A percentile compares a stretch with the other conserved stretches of the same genome.
phyloP scores from a whole-genome alignment of 2,888 invertebrate genomes.

The Agrilus cyanescens region DNA sequence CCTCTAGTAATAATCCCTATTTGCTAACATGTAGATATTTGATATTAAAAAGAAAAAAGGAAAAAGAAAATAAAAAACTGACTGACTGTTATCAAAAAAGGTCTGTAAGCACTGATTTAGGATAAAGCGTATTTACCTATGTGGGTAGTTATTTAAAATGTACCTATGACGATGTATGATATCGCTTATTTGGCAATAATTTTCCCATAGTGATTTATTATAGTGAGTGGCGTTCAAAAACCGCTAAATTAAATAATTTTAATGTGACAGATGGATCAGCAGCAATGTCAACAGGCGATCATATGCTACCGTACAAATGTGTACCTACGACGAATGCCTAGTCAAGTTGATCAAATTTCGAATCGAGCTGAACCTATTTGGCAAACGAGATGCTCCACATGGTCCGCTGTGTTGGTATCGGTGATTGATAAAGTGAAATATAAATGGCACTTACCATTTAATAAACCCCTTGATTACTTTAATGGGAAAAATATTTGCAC shows the following conservation, averaged over 20 bases:
- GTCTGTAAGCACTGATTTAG: no score
- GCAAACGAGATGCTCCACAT: conserved; percentile 3
- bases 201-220: conserved; percentile 14
- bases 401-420: conserved; percentile 23
- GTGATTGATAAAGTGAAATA: conserved; percentile 32
- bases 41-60: no score
- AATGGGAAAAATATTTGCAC: conserved; percentile 8
- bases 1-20: no score
- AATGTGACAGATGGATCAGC: conserved; percentile 32
- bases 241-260: conserved; percentile 32
- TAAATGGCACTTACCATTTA: conserved; percentile 33
- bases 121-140: no score
- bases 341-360: conserved; percentile 3
- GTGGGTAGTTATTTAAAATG: no score
- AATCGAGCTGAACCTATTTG: not conserved
- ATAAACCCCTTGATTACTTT: conserved; percentile 24
- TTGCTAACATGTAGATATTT: no score
- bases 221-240: conserved; percentile 8
- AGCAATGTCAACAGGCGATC: conserved; percentile 31
- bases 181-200: conserved; percentile 13
- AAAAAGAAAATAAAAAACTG: no score
- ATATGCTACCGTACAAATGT: conserved; percentile 33
- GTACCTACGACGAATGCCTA: conserved; percentile 17
- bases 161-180: not conserved
- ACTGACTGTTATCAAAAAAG: no score